Evolutionary conservation across 2,797 vertebrate genomes (phyloP), one percentile per base, ranked within the genome.

Genomic region (Spinus pinus): DNA sequence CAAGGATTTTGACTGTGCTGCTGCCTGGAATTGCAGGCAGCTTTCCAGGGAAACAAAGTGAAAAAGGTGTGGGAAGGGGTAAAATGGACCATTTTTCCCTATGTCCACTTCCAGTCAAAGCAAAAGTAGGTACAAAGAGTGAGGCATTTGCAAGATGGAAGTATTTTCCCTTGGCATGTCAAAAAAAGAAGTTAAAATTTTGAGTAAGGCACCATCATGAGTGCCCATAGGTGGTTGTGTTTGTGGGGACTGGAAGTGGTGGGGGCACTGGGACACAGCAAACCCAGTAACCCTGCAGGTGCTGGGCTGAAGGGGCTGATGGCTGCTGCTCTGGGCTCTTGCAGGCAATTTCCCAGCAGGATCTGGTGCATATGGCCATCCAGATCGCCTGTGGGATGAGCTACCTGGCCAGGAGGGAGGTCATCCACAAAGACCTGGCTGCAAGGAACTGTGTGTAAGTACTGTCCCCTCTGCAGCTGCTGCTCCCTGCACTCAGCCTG

Each of bases 331-430:
- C 61, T 97, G 74, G 95, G 57, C 44, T 95, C 73, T 94, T 90
- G 62, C 97, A 99, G 99, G 99, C 99, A 0, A 98, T 99, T 97
- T 99, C 99, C 95, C 99, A 99, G 75, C 99, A 99, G 95, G 99
- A 99, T 96, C 96, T 99, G 96, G 99, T 99, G 21, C 99, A 99
- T 87, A 99, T 99, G 99, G 99, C 99, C 64, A 99, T 99, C 96
- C 99, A 99, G 98, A 99, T 99, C 20, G 99, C 99, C 66, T 99
- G 99, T 95, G 99, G 99, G 39, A 99, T 99, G 99, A 99, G 99
- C 98, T 99, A 99, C 93, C 97, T 99, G 97, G 98, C 99, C 82
- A 98, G 99, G 88, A 97, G 99, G 87, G 99, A 99, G 98, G 99
- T 99, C 96, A 99, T 99, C 94, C 99, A 99, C 97, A 99, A 99